Percentiles rank a stretch among this genome's conserved stretches.
phyloP scores from a whole-genome alignment of 2,113 vertebrate genomes.

The Dascyllus trimaculatus region DNA sequence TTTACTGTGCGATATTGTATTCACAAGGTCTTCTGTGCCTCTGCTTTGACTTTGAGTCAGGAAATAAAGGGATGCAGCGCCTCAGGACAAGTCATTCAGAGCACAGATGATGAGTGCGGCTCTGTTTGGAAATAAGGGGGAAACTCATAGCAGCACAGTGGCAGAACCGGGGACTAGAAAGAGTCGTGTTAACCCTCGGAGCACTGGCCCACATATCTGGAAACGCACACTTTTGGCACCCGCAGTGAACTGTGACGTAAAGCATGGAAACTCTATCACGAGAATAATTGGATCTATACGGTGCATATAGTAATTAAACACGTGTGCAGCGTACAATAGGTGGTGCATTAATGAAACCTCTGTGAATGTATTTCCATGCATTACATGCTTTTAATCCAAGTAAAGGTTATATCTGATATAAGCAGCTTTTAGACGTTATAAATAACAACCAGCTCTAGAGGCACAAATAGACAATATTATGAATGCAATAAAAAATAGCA shows the following conservation, averaged over 20 bases:
- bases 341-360: constrained; percentile 26
- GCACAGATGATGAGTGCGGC: constrained; percentile 57
- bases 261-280: constrained; percentile 16
- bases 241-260: constrained; percentile 3
- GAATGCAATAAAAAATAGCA: not conserved
- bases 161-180: not conserved
- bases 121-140: constrained; percentile 59
- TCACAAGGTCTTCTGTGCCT: constrained; percentile 65
- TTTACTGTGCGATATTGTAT: constrained; percentile 52
- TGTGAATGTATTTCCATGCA: constrained; percentile 40
- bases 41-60: constrained; percentile 71
- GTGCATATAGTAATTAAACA: constrained; percentile 29
- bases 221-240: not conserved
- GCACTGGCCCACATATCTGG: not conserved
- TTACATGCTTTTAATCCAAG: constrained; percentile 32
- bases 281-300: constrained; percentile 26
- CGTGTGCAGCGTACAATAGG: constrained; percentile 12
- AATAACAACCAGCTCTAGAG: too few relatives aligned
- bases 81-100: constrained; percentile 73
- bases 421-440: too few relatives aligned
- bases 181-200: constrained; percentile 34
- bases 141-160: constrained; percentile 36
- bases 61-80: constrained; percentile 64
- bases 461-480: constrained; percentile 5
- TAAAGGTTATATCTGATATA: too few relatives aligned